Evolutionary conservation across 2,888 invertebrate species (phyloP), one percentile per base, ranked within the genome.

Genomic region (Schizaphis graminum): DNA sequence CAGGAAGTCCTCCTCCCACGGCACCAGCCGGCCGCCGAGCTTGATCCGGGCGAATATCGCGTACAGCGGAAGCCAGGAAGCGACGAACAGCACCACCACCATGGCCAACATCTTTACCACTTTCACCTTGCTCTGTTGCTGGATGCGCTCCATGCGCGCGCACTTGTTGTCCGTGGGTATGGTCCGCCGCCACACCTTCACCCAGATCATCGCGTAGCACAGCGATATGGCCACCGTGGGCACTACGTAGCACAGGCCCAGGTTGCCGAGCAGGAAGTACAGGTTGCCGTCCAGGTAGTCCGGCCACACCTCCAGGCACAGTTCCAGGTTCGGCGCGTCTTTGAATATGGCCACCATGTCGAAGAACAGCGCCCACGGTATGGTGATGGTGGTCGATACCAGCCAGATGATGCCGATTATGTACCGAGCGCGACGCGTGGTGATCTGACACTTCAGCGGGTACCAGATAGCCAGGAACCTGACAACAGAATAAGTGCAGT

Each of bases 381-480:
- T 97, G 94, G 98, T 98, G 94, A 98, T 97, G 85, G 97, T 97
- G 95, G 98, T 96, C 1, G 99, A 98, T 95, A 98, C 97, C 95
- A 98, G 97, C 99, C 99, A 99, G 95, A 99, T 99, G 95, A 98
- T 96, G 94, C 98, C 96, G 95, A 99, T 98, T 97, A 98, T 98
- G 96, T 98, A 96, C 93, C 98, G 97, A 24, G 99, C 98, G 41
- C 98, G 97, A 94, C 98, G 97, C 95, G 98, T 98, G 89, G 98
- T 98, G 96, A 99, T 98, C 96, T 98, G 98, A 95, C 98, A 97
- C 95, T 98, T 98, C 95, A 99, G 96, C 3, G 98, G 98, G 97
- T 98, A 98, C 98, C 99, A 99, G 95, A 99, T 99, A 89, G 99
- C 99, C 95, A 99, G 97, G 96, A 99, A 99, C 96, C 99, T 99